Evolutionary conservation across 2,797 vertebrate genomes (phyloP).

Genomic region (Syndactyla subalaris): DNA sequence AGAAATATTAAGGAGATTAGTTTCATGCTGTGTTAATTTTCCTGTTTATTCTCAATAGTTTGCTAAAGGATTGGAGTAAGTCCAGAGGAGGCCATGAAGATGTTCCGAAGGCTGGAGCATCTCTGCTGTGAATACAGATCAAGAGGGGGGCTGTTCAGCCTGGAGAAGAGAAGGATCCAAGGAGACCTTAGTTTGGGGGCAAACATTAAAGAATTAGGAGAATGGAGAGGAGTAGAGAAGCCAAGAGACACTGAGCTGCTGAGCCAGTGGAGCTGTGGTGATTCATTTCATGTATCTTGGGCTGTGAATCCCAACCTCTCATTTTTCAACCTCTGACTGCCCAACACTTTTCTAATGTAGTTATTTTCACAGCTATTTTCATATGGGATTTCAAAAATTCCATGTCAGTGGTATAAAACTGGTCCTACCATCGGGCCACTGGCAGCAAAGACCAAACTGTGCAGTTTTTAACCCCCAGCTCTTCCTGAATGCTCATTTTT

Average conservation of each 20-base stretch:
- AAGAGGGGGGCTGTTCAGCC: neutral
- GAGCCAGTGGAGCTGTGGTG: neutral
- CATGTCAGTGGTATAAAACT: neutral
- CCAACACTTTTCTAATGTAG: neutral
- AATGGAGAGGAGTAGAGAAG: neutral
- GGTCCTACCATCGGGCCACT: neutral
- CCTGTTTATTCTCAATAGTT: neutral
- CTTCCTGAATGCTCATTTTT: neutral
- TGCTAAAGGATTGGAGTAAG: neutral
- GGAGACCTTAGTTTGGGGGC: neutral
- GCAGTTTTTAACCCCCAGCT: neutral
- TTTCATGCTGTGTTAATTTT: neutral
- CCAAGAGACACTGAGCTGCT: neutral
- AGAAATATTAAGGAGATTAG: neutral
- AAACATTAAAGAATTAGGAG: neutral
- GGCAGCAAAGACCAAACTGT: neutral
- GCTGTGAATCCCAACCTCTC: neutral
- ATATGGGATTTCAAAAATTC: neutral
- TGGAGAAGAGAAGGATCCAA: neutral
- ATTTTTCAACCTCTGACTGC: neutral
- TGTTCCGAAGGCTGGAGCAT: neutral
- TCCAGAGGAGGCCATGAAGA: neutral
- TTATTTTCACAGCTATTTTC: neutral
- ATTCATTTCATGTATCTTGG: rapidly evolving
- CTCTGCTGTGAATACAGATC: neutral